Percentiles rank a stretch among this genome's conserved stretches.
These are phyloP conservation scores for Phodopus roborovskii DNA, from an alignment of 2,113 vertebrate species.

Conservation along the genomic window DNA sequence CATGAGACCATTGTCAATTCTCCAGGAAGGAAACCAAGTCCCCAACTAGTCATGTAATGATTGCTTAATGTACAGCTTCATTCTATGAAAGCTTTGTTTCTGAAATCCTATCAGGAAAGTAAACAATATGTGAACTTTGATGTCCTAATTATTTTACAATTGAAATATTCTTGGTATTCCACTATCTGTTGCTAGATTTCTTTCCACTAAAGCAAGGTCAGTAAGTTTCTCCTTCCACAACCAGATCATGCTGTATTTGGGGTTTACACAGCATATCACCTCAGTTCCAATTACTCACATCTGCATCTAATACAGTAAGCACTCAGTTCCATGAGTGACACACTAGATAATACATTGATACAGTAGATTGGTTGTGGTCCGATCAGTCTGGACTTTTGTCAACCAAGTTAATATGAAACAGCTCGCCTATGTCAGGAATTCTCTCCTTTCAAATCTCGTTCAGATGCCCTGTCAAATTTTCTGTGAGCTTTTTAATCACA, in stretches of 20 bases:
- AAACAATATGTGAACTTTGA: background rate
- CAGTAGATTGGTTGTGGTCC: background rate
- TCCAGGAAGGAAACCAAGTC: background rate
- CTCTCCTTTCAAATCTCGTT: background rate
- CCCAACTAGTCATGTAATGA: background rate
- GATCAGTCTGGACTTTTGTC: background rate
- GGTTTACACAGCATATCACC: background rate
- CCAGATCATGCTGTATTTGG: slow-evolving; percentile 10
- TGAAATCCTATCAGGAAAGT: slow-evolving; percentile 51
- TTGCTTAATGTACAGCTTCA: background rate
- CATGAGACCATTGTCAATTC: background rate
- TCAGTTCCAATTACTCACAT: background rate
- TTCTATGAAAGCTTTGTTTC: background rate
- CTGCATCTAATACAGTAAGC: too few species aligned
- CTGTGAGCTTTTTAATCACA: background rate
- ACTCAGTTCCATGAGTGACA: background rate
- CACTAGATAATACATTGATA: background rate
- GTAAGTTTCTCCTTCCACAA: background rate
- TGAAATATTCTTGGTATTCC: background rate
- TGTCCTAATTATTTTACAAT: background rate
- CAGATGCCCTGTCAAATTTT: background rate
- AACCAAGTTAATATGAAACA: background rate
- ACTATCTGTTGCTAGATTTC: background rate
- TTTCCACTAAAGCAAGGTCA: background rate
- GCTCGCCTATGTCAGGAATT: background rate